These are phyloP conservation scores for Zelostemma sp. DNA, from an alignment of 1,140 invertebrate genomes.

Conservation along the genomic window DNA sequence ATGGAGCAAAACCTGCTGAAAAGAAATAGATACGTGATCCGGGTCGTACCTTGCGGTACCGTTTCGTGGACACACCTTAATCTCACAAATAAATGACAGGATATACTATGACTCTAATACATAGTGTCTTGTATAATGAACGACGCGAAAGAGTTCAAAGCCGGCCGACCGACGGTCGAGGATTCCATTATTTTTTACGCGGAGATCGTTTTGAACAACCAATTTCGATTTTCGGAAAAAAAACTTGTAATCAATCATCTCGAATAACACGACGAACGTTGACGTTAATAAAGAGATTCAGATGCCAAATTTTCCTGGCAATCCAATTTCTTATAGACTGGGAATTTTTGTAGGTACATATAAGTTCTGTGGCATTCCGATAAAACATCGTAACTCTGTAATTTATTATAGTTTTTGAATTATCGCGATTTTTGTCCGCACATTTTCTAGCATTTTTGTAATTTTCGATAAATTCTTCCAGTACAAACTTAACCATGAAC, in stretches of 20 bases:
- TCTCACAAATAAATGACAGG: conserved; percentile 50
- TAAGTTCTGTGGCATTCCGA: no score
- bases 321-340: no score
- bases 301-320: no score
- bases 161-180: conserved; percentile 37
- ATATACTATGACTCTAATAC: conserved; percentile 50
- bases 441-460: no score
- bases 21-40: conserved; percentile 52
- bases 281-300: conserved; percentile 34
- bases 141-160: conserved; percentile 48
- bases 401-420: no score
- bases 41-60: conserved; percentile 48
- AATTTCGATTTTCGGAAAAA: conserved; percentile 25
- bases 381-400: no score
- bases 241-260: conserved; percentile 43
- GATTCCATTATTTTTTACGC: conserved; percentile 42
- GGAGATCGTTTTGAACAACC: conserved; percentile 3
- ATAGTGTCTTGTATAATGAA: conserved; percentile 49
- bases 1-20: conserved; percentile 30
- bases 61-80: conserved; percentile 51
- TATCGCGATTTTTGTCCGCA: no score
- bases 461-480: no score
- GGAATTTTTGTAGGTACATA: no score
- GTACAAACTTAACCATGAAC: no score
- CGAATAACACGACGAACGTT: conserved; percentile 9